Evolutionary conservation across 2,113 vertebrate genomes (phyloP).

Genomic region (Anolis sagrei): DNA sequence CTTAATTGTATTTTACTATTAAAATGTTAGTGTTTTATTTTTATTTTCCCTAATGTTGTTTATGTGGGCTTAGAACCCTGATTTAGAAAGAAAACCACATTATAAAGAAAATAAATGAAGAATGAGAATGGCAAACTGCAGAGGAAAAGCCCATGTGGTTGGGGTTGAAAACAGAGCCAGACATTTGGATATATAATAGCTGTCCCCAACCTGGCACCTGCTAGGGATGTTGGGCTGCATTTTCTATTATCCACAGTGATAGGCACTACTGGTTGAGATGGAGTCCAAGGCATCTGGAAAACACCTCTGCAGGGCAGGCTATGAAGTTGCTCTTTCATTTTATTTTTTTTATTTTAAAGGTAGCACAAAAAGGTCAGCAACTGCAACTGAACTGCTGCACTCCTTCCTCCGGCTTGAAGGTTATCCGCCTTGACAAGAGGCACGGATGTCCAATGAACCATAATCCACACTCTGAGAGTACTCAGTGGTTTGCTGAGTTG

Average conservation of each 20-base stretch:
- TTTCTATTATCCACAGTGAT: not conserved
- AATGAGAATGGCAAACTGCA: too few relatives aligned
- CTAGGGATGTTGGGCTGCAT: not conserved
- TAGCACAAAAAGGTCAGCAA: not conserved
- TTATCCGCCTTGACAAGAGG: constrained; percentile 46
- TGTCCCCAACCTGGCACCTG: not conserved
- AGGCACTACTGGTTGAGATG: too few relatives aligned
- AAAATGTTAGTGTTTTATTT: too few relatives aligned
- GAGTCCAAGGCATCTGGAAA: not conserved
- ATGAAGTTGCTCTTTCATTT: not conserved
- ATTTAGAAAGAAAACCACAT: too few relatives aligned
- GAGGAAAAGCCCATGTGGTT: not conserved
- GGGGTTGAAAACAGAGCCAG: not conserved
- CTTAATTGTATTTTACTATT: too few relatives aligned
- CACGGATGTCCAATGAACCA: constrained; percentile 48
- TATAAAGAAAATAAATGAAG: too few relatives aligned
- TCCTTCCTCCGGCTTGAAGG: constrained; percentile 37
- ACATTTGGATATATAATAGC: not conserved
- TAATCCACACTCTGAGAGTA: constrained; percentile 31
- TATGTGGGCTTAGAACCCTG: too few relatives aligned
- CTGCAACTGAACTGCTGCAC: constrained; percentile 2
- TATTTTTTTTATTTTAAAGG: not conserved
- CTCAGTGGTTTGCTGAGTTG: constrained; percentile 27
- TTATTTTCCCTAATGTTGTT: too few relatives aligned
- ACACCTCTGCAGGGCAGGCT: not conserved